A percentile compares a stretch with the other conserved stretches of the same genome.
Conservation (phyloP, 1,140 invertebrate genomes). For the Aphelinus atriplicis region DNA sequence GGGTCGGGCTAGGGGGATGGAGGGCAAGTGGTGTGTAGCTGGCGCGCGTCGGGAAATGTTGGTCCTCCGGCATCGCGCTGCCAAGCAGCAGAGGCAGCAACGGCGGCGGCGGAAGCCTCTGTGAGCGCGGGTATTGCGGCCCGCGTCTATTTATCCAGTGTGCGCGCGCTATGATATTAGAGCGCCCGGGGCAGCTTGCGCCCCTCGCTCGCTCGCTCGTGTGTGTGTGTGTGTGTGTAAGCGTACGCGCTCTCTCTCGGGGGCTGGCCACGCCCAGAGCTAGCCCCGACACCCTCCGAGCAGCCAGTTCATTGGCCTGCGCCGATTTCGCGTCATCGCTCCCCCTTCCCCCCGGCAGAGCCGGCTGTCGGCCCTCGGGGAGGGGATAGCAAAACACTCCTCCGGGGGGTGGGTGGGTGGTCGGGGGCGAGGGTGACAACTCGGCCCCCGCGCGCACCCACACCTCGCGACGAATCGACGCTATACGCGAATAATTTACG, state of each 20-base stretch:
- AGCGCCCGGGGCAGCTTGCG: conserved; percentile 53
- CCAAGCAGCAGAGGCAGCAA: neutral
- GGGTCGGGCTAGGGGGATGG: too few species aligned
- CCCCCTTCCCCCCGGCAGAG: conserved; percentile 16
- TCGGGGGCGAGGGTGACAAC: too few species aligned
- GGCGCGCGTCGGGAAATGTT: conserved; percentile 26
- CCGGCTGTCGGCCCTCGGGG: too few species aligned
- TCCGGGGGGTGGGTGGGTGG: too few species aligned
- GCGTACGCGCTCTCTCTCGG: conserved; percentile 39
- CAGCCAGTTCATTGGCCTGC: conserved; percentile 62
- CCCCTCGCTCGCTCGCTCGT: too few species aligned
- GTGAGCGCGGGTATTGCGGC: conserved; percentile 21
- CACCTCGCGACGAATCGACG: too few species aligned
- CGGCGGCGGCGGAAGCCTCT: too few species aligned
- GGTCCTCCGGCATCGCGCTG: conserved; percentile 23
- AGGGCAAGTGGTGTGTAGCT: neutral
- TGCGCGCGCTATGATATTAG: conserved; percentile 65
- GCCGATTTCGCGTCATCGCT: conserved; percentile 60
- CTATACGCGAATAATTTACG: conserved; percentile 50
- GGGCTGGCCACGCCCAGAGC: conserved; percentile 35
- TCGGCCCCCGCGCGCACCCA: too few species aligned
- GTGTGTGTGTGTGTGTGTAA: neutral
- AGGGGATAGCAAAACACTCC: too few species aligned
- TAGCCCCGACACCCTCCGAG: conserved; percentile 17
- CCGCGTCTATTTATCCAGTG: conserved; percentile 64